A percentile compares a stretch with the other conserved stretches of the same genome.
Conservation (phyloP, 1,140 invertebrate species). For the Hyposmocoma kahamanoa region DNA sequence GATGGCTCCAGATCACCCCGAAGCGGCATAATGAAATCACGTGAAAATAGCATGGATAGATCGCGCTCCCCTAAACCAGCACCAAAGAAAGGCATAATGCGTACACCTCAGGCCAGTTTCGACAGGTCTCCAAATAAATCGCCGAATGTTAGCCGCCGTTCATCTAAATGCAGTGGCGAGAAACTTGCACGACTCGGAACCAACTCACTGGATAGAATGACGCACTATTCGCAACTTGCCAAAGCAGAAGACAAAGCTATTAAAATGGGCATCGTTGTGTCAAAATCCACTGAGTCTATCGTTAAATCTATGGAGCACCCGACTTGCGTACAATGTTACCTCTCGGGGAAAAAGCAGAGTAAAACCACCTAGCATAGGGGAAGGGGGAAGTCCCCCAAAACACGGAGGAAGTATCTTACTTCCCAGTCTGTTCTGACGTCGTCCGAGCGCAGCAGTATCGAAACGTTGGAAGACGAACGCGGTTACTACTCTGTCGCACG, state of each 20-base stretch:
- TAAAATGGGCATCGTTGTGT: constrained; percentile 71
- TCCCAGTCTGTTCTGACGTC: constrained; percentile 53
- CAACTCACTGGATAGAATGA: constrained; percentile 66
- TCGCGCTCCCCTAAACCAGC: constrained; percentile 63
- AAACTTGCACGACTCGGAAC: constrained; percentile 66
- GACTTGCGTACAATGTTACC: constrained; percentile 79
- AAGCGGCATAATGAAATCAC: constrained; percentile 61
- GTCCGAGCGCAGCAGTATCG: constrained; percentile 63
- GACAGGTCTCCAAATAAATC: constrained; percentile 68
- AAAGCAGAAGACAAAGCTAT: constrained; percentile 70
- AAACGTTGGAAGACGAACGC: constrained; percentile 60
- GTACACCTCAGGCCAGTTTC: constrained; percentile 67
- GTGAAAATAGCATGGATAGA: constrained; percentile 59
- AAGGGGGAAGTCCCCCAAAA: constrained; percentile 68
- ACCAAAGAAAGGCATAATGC: constrained; percentile 69
- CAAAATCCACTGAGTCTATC: constrained; percentile 69
- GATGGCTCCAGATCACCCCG: constrained; percentile 62
- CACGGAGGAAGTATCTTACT: constrained; percentile 57
- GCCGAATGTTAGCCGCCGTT: constrained; percentile 57
- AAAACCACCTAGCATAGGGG: constrained; percentile 77
- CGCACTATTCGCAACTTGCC: constrained; percentile 67
- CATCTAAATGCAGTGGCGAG: constrained; percentile 63
- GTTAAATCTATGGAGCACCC: constrained; percentile 76
- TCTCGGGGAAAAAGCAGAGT: constrained; percentile 75
- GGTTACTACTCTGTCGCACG: constrained; percentile 35